Conservation (phyloP, 2,888 invertebrate genomes). For the Synanthedon tipuliformis region DNA sequence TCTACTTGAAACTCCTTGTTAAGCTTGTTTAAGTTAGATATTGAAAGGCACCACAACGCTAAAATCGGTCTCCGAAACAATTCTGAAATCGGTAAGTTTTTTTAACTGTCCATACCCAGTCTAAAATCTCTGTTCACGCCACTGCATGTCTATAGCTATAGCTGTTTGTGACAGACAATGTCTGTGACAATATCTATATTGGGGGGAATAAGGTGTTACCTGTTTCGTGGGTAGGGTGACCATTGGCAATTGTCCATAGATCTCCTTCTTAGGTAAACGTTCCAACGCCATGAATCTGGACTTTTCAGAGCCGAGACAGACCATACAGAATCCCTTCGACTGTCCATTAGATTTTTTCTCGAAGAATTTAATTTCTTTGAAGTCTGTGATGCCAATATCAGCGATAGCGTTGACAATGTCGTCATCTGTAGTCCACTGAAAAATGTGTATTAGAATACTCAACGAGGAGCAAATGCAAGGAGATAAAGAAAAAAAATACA, state of each 20-base stretch:
- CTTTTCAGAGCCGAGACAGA: slow-evolving; percentile 92
- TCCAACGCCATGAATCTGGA: slow-evolving; percentile 93
- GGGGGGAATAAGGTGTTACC: slow-evolving; percentile 40
- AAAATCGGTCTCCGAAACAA: not conserved
- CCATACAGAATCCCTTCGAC: slow-evolving; percentile 97
- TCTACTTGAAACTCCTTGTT: no score
- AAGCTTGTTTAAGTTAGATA: no score
- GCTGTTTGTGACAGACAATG: not conserved
- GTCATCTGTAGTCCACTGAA: slow-evolving; percentile 97
- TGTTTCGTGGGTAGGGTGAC: slow-evolving; percentile 97
- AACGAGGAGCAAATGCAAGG: slow-evolving; percentile 11
- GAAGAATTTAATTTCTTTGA: slow-evolving; percentile 98
- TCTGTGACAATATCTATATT: not conserved
- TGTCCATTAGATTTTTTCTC: slow-evolving; percentile 99
- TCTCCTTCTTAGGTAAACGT: slow-evolving; percentile 91
- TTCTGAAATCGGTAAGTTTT: not conserved
- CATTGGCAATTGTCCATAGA: slow-evolving; percentile 95
- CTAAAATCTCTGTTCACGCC: no score
- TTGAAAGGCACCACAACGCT: no score
- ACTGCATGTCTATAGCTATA: no score
- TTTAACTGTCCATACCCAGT: no score
- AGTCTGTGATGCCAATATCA: slow-evolving; percentile 90
- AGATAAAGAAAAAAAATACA: slow-evolving; percentile 12
- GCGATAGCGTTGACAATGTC: slow-evolving; percentile 93
- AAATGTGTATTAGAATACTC: slow-evolving; percentile 27